Percentiles rank a stretch among this genome's conserved stretches.
These are phyloP conservation scores for Symphodus melops DNA, from an alignment of 2,113 vertebrate species.

Conservation along the genomic window DNA sequence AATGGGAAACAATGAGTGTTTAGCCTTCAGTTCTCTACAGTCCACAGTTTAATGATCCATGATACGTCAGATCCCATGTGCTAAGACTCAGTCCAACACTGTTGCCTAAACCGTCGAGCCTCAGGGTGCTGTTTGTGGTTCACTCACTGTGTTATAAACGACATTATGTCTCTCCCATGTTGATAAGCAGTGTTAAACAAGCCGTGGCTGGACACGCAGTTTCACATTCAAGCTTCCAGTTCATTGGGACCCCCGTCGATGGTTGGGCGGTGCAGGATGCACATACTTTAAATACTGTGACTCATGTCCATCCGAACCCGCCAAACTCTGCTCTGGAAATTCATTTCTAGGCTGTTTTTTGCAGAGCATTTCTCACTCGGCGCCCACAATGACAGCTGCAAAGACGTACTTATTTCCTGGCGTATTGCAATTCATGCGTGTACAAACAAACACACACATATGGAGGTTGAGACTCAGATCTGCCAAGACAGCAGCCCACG, in stretches of 20 bases:
- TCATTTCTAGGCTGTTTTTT: conserved; percentile 20
- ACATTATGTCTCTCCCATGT: conserved; percentile 22
- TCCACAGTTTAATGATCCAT: conserved; percentile 27
- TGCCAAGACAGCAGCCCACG: conserved; percentile 41
- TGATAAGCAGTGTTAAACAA: conserved; percentile 20
- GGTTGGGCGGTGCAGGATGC: conserved; percentile 10
- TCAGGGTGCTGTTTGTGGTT: conserved; percentile 24
- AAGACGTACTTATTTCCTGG: conserved; percentile 26
- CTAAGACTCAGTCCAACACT: conserved; percentile 10
- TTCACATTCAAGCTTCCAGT: neutral
- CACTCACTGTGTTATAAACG: conserved; percentile 23
- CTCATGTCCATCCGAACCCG: neutral
- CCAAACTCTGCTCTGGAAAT: conserved; percentile 14
- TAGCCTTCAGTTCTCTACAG: conserved; percentile 7
- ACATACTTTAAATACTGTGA: conserved; percentile 9
- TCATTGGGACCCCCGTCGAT: conserved; percentile 26
- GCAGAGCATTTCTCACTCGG: conserved; percentile 19
- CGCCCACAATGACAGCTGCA: conserved; percentile 33
- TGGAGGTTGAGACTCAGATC: conserved; percentile 10
- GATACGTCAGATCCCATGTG: conserved; percentile 34
- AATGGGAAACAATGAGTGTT: conserved; percentile 26
- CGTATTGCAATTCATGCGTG: conserved; percentile 13
- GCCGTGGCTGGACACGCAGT: conserved; percentile 10
- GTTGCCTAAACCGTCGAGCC: conserved; percentile 16
- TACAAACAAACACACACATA: conserved; percentile 37